These are phyloP conservation scores for Scyliorhinus canicula DNA, from an alignment of 2,797 vertebrate genomes.

Conservation along the genomic window DNA sequence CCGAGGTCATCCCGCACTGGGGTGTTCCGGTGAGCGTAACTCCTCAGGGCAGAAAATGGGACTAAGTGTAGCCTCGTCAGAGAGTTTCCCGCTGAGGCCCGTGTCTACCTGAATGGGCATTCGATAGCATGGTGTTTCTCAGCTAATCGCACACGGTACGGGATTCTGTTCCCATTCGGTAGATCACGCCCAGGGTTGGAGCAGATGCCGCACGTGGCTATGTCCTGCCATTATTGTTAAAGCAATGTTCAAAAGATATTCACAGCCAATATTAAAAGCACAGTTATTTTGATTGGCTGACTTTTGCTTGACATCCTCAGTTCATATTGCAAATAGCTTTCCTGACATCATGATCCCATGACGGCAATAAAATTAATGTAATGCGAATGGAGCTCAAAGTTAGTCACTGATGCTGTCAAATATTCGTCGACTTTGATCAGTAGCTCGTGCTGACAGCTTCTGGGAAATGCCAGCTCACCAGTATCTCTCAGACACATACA, in stretches of 20 bases:
- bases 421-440: neutral
- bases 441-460: neutral
- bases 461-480: neutral
- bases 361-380: constrained; percentile 15
- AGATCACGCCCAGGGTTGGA: no score
- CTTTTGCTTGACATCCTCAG: constrained; percentile 12
- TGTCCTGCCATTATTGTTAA: neutral
- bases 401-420: constrained; percentile 21
- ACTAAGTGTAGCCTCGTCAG: no score
- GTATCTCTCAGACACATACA: neutral
- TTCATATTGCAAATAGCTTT: constrained; percentile 18
- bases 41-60: no score
- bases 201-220: neutral
- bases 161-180: no score
- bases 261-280: neutral
- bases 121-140: no score
- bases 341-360: constrained; percentile 1
- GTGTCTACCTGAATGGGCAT: no score
- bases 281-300: neutral
- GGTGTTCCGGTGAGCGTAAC: no score
- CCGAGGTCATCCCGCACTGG: no score
- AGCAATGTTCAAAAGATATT: neutral
- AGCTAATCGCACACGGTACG: no score
- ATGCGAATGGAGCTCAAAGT: neutral
- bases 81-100: no score